Evolutionary conservation across 2,113 vertebrate genomes (phyloP), one percentile per base, ranked within the genome.

Genomic region (Lathamus discolor): DNA sequence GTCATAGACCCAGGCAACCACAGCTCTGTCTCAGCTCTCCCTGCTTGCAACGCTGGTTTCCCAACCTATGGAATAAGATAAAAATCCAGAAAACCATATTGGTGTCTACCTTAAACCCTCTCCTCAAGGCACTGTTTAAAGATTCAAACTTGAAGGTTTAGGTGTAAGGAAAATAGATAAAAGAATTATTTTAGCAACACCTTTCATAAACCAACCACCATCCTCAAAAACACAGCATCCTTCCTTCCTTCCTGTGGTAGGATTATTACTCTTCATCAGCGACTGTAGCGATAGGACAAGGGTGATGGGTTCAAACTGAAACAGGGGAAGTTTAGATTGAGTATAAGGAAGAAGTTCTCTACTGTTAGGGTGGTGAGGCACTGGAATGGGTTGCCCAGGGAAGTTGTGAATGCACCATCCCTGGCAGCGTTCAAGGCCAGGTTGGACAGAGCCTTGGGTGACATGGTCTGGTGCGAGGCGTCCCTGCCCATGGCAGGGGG

Each of bases 61-160:
- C 43, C 66, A 82, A 1, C 62, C 57, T 10, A 9, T 1, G 10
- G n/a, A 69, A 52, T 25, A 23, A 8, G 37, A 25, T 3, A 48
- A 46, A 66, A 77, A 67, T 8, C 0, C 1, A 2, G 11, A 10
- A 52, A 75, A 37, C 9, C 17, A 25, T 2, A 15, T 1, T 13
- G 22, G 2, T 39, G 24, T 39, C 66, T 66, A 43, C 25, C 72
- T 31, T 66, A 94, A 83, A 52, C 8, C 15, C 41, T 61, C 17
- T 73, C 82, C 17, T 74, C 41, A 10, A 66, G 19, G 16, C 44
- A 25, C 11, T 41, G 59, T 35, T 62, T 17, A 41, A 79, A 63
- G 20, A 52, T 24, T 52, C 44, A 55, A 16, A 61, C 24, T 8
- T 31, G 27, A 49, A 54, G 39, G 25, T 90, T 8, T 10, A 57